These are phyloP conservation scores for Parapsyche elsis DNA, from an alignment of 1,140 invertebrate genomes.

Conservation along the genomic window DNA sequence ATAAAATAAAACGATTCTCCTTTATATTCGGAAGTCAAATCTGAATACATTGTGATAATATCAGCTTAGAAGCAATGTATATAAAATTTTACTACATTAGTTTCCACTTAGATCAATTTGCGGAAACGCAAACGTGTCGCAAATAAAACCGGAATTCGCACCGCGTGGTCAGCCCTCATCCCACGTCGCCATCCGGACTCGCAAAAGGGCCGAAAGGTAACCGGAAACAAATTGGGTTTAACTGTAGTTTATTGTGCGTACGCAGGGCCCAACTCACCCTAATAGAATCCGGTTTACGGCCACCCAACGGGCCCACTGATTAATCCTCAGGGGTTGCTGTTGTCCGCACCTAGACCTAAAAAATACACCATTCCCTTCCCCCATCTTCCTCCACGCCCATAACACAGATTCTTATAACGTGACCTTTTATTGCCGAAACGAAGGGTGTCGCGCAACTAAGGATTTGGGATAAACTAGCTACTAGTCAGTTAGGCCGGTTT, in stretches of 20 bases:
- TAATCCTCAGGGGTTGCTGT: conserved; percentile 46
- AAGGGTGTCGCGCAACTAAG: background rate
- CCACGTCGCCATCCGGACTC: background rate
- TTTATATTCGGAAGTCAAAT: background rate
- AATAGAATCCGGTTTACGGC: conserved; percentile 55
- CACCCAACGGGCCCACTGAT: conserved; percentile 51
- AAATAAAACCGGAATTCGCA: conserved; percentile 35
- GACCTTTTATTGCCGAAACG: conserved; percentile 21
- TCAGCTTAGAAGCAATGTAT: background rate
- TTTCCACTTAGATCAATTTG: conserved; percentile 39
- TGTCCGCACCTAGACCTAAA: conserved; percentile 23
- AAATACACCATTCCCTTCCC: background rate
- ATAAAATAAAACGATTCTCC: too few species aligned
- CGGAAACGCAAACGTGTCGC: conserved; percentile 39
- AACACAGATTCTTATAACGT: conserved; percentile 17
- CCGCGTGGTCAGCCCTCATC: background rate
- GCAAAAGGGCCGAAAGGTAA: conserved; percentile 31
- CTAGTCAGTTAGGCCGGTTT: background rate
- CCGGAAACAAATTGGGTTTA: conserved; percentile 40
- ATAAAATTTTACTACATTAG: conserved; percentile 38
- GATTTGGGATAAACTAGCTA: background rate
- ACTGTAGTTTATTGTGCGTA: conserved; percentile 34
- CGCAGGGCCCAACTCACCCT: conserved; percentile 15
- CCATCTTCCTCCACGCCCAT: background rate
- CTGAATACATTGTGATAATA: background rate